phyloP scores from a whole-genome alignment of 2,888 invertebrate species.

The Cataglyphis rosenhaueri region DNA sequence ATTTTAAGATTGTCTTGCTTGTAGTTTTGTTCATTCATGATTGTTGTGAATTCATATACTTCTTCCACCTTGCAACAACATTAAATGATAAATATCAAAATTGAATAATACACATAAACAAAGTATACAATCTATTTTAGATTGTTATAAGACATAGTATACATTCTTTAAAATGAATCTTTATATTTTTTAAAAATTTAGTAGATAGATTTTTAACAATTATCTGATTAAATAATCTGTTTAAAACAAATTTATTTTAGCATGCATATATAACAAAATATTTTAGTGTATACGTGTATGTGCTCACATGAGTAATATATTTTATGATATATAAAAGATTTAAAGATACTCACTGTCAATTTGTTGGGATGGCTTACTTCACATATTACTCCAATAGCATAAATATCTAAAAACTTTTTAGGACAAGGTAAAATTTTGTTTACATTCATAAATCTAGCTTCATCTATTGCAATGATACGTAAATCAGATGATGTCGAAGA shows the following conservation, averaged over 20 bases:
- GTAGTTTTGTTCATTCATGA: background rate
- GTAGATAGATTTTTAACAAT: background rate
- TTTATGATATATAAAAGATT: background rate
- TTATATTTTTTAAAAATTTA: background rate
- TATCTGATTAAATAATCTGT: background rate
- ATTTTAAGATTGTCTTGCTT: slow-evolving; percentile 46
- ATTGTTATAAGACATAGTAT: background rate
- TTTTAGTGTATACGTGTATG: background rate
- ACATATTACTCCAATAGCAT: slow-evolving; percentile 71
- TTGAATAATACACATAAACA: background rate
- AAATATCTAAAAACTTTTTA: slow-evolving; percentile 61
- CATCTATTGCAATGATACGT: slow-evolving; percentile 74
- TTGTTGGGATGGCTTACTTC: slow-evolving; percentile 53
- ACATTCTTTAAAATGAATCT: background rate
- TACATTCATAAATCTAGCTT: slow-evolving; percentile 70
- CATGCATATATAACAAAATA: background rate
- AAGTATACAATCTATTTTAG: background rate
- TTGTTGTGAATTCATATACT: slow-evolving; percentile 41
- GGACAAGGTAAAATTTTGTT: slow-evolving; percentile 70
- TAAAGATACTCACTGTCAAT: slow-evolving; percentile 53
- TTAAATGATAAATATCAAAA: background rate
- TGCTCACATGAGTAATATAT: background rate
- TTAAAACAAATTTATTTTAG: background rate
- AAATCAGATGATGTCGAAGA: slow-evolving; percentile 55
- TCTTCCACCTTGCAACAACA: slow-evolving; percentile 39